phyloP scores from a whole-genome alignment of 2,888 invertebrate species.

The Eristalis intricaria region DNA sequence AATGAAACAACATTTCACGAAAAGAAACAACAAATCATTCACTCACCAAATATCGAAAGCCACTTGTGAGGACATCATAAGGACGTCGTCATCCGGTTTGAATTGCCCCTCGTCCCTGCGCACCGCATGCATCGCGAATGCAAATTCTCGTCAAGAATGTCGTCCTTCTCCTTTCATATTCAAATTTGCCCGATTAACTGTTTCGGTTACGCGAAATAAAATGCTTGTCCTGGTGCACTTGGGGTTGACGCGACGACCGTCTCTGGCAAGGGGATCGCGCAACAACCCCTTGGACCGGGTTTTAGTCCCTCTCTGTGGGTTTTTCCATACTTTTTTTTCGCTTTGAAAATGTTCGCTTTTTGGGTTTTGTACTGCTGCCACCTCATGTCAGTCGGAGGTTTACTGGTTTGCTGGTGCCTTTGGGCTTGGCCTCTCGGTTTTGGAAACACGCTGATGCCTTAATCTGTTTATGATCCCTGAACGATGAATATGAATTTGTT shows the following conservation, averaged over 20 bases:
- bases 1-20: background rate
- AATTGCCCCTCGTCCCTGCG: background rate
- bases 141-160: conserved; percentile 21
- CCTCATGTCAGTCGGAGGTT: conserved; percentile 11
- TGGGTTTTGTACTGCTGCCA: background rate
- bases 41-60: conserved; percentile 43
- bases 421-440: conserved; percentile 39
- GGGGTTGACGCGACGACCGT: background rate
- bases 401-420: conserved; percentile 20
- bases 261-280: background rate
- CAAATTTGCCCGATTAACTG: conserved; percentile 70
- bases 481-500: conserved; percentile 66
- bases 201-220: conserved; percentile 65
- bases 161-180: conserved; percentile 64
- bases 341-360: background rate
- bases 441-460: conserved; percentile 58
- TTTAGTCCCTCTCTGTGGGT: background rate
- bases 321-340: background rate
- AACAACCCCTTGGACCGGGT: background rate
- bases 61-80: conserved; percentile 11
- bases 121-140: background rate
- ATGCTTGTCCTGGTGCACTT: background rate
- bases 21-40: conserved; percentile 51
- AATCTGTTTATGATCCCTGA: conserved; percentile 69
- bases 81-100: background rate